Evolutionary conservation across 2,113 vertebrate genomes (phyloP).

Genomic region (Zosterops lateralis): DNA sequence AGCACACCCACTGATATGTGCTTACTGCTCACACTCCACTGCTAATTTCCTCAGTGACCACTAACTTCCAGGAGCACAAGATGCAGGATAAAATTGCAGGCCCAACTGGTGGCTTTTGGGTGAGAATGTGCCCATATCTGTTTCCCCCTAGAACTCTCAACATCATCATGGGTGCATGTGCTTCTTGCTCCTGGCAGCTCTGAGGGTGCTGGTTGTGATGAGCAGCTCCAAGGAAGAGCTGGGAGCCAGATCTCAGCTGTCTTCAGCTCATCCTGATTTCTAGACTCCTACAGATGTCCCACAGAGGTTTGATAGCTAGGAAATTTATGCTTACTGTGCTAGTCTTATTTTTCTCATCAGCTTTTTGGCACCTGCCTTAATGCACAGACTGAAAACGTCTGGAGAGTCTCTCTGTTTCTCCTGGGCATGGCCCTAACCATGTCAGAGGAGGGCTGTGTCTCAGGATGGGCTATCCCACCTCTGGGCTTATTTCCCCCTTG

Average conservation of each 20-base stretch:
- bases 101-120: neutral
- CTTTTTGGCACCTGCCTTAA: neutral
- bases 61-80: neutral
- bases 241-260: neutral
- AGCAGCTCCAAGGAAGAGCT: neutral
- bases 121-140: neutral
- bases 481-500: neutral
- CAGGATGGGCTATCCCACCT: neutral
- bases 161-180: fast-evolving
- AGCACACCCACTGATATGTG: fast-evolving
- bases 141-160: neutral
- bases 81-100: neutral
- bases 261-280: neutral
- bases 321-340: neutral
- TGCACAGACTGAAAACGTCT: neutral
- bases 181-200: neutral
- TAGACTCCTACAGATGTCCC: neutral
- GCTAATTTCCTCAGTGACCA: neutral
- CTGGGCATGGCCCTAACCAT: neutral
- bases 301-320: neutral
- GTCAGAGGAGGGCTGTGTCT: neutral
- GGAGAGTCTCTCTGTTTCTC: neutral
- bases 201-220: fast-evolving
- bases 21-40: fast-evolving
- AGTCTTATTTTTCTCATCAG: neutral